These are phyloP conservation scores for Darevskia mixta DNA, from an alignment of 2,797 vertebrate genomes.

Conservation along the genomic window DNA sequence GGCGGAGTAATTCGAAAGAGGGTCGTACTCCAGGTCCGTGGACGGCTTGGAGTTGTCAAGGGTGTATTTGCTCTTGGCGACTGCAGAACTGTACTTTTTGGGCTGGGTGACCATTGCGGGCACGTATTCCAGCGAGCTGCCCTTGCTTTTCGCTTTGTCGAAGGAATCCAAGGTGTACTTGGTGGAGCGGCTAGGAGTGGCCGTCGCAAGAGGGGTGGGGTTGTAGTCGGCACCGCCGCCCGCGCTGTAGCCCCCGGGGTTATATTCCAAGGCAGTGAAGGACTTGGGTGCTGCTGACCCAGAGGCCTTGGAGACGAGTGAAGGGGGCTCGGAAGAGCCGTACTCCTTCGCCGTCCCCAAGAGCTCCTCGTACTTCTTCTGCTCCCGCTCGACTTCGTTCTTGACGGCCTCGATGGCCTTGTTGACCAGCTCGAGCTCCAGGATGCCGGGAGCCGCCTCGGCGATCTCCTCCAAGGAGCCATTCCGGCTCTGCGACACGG, in stretches of 20 bases:
- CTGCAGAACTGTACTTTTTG: conserved; percentile 77
- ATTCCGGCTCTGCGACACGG: conserved; percentile 78
- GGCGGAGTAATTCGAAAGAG: conserved; percentile 94
- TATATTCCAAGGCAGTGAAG: conserved; percentile 80
- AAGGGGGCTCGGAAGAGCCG: conserved; percentile 53
- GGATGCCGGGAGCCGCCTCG: conserved; percentile 80
- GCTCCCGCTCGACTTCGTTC: conserved; percentile 91
- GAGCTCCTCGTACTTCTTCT: conserved; percentile 89
- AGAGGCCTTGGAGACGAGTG: conserved; percentile 8
- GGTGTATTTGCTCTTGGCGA: conserved; percentile 88
- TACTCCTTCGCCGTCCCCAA: conserved; percentile 80
- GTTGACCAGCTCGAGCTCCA: conserved; percentile 93
- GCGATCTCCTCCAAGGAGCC: conserved; percentile 54
- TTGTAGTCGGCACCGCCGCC: conserved; percentile 84
- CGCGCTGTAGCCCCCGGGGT: conserved; percentile 85
- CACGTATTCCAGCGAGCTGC: conserved; percentile 89
- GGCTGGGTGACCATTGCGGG: conserved; percentile 84
- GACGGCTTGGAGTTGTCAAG: conserved; percentile 90
- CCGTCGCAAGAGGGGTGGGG: conserved; percentile 82
- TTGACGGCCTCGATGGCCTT: conserved; percentile 93
- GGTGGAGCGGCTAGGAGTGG: conserved; percentile 68
- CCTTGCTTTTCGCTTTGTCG: conserved; percentile 73
- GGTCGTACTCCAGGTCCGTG: conserved; percentile 96
- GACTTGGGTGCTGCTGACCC: conserved; percentile 50
- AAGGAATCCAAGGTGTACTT: conserved; percentile 90